Evolutionary conservation across 1,140 invertebrate genomes (phyloP), one percentile per base, ranked within the genome.

Genomic region (Ips typographus): DNA sequence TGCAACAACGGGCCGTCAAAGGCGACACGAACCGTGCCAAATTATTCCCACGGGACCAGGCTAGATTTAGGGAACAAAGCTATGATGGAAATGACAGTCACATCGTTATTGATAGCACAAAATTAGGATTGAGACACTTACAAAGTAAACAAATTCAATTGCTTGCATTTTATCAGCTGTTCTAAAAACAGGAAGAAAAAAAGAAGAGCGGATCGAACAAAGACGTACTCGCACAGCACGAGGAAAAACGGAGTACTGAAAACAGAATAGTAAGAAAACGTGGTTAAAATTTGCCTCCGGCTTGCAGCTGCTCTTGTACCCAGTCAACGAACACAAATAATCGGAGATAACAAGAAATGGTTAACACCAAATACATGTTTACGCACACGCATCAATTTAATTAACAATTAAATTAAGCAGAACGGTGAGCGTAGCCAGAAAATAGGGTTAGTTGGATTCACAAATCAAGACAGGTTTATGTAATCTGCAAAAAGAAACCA

Each of bases 41-140:
- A 61, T 61, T 61, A 61, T 61, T 61, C 59, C 59, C 59, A 61
- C 59, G 59, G 59, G 59, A 61, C 59, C 59, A 4, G 40, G 56
- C 40, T 43, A n/a, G 39, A 49, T 37, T 38, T 56, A 56, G n/a
- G 53, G 52, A 38, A 47, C 6, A 61, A 61, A 8, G 40, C 40
- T 40, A 8, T 6, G 37, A 8, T 58, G 40, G 22, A 22, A 22
- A 22, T 22, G 56, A 49, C 47, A 49, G 1, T 49, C 2, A 49
- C 1, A 1, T 22, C 22, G 22, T 22, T 22, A 22, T 22, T 22
- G 22, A 22, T 22, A 22, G 22, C 22, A 22, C 22, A 22, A 22
- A 22, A 22, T 22, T 22, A 22, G 22, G 22, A 22, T 22, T 22
- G 22, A 22, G 22, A 22, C 22, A 22, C 22, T 22, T 22, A 22